These are phyloP conservation scores for Rhinolophus ferrumequinum DNA, from an alignment of 2,113 vertebrate genomes.

Conservation along the genomic window DNA sequence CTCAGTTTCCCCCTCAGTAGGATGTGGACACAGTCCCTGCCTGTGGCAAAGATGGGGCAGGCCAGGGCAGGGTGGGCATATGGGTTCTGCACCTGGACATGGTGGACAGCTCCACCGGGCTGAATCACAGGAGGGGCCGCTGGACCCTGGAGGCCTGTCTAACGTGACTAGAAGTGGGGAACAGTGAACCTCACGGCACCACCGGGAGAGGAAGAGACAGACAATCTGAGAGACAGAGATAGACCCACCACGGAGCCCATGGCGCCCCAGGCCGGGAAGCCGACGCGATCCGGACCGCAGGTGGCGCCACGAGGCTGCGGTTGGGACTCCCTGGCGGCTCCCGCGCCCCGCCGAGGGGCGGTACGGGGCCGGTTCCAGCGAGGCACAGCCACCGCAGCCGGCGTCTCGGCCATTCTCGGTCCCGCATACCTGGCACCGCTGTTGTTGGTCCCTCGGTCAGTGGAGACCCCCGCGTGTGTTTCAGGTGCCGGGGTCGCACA, in stretches of 20 bases:
- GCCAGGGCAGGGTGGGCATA: neutral
- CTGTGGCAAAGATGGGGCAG: rapidly evolving
- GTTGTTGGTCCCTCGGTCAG: neutral
- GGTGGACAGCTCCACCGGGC: neutral
- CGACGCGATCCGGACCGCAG: neutral
- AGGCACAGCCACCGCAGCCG: too few species aligned
- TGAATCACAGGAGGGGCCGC: neutral
- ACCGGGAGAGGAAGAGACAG: neutral
- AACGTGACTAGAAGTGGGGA: neutral
- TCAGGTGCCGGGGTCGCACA: neutral
- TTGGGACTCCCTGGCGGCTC: neutral
- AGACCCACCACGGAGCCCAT: rapidly evolving
- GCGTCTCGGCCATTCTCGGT: rapidly evolving
- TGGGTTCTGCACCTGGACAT: neutral
- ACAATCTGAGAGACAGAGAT: too few species aligned
- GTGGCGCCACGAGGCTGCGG: slow-evolving; percentile 74
- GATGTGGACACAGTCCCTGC: neutral
- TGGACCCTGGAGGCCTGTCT: neutral
- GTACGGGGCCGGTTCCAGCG: neutral
- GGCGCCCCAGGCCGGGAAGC: neutral
- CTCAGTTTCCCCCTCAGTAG: neutral
- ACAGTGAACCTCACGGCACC: neutral
- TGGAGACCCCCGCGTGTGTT: neutral
- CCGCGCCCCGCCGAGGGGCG: neutral
- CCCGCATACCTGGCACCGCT: neutral